A percentile compares a stretch with the other conserved stretches of the same genome.
phyloP scores from a whole-genome alignment of 2,888 invertebrate genomes.

The Tortrix viridana region DNA sequence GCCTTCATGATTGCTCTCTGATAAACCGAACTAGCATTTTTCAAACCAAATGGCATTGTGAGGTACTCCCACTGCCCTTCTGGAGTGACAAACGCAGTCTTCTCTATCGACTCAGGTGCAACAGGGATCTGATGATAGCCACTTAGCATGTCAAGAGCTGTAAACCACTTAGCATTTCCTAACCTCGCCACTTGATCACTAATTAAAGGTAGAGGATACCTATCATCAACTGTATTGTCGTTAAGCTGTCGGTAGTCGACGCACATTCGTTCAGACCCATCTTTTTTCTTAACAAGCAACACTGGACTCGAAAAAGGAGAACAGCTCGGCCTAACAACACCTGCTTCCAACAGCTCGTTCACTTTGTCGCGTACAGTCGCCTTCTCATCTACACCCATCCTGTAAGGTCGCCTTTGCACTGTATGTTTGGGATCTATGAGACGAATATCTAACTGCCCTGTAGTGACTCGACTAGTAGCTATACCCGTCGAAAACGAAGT shows the following conservation, averaged over 20 bases:
- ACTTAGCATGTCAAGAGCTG: constrained; percentile 32
- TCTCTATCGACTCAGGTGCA: constrained; percentile 32
- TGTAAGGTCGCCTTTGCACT: background rate
- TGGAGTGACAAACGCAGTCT: no score
- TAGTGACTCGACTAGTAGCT: no score
- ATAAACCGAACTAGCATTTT: constrained; percentile 39
- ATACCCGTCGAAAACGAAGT: no score
- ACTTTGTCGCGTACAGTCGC: background rate
- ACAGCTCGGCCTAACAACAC: background rate
- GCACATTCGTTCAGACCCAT: constrained; percentile 18
- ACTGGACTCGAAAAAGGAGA: background rate
- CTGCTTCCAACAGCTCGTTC: background rate
- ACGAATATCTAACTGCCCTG: no score
- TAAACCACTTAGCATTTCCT: constrained; percentile 30
- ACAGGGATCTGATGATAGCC: constrained; percentile 40
- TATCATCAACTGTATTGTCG: constrained; percentile 12
- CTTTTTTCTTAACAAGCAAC: constrained; percentile 7
- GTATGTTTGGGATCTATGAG: background rate
- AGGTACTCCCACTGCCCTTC: constrained; percentile 32
- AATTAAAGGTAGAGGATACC: constrained; percentile 7
- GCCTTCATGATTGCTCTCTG: constrained; percentile 40
- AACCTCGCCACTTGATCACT: constrained; percentile 31
- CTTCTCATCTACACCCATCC: background rate
- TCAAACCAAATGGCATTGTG: constrained; percentile 33
- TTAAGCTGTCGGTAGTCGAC: constrained; percentile 24